Evolutionary conservation across 2,888 invertebrate genomes (phyloP), one percentile per base, ranked within the genome.

Genomic region (Drosophila parthenogenetica): DNA sequence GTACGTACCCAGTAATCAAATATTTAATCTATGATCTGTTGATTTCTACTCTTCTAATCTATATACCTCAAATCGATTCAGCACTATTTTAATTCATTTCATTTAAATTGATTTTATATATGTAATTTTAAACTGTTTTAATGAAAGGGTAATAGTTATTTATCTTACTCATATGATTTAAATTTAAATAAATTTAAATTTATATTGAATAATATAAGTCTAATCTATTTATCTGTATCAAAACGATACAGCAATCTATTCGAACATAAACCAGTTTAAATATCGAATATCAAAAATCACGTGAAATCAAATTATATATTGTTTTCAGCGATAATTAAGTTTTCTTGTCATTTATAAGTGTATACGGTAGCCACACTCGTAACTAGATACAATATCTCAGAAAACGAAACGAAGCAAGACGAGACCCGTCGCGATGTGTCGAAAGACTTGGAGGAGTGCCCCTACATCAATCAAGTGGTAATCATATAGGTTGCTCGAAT

Each of bases 381-480:
- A 48, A 57, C 46, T 40, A 22, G 58, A 43, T 48, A 49, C 55
- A 48, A 35, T 22, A 48, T 22, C 48, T 17, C 39, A 32, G 19
- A 4, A 63, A 32, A 59, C 54, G 48, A 46, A 68, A 45, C 22
- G 22, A 22, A 22, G 22, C 22, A 68, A 77, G 73, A n/a, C 25
- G 7, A 54, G 25, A 49, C 50, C 35, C 43, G 39, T 53, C 58
- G 42, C 58, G 35, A 49, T 46, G 39, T 43, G 42, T 53, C 58
- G 42, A 61, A 61, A 62, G 67, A 77, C 64, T 74, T 65, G 50
- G 32, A 55, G 74, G 74, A 83, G 89, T 86, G 82, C 66, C 81
- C 69, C 51, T 51, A 70, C 84, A 83, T 83, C 82, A 83, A 88
- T 88, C 89, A 83, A 83, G 69, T 86, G 78, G 48, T 69, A 77